Percentiles rank a stretch among this genome's conserved stretches.
Evolutionary conservation across 23 tunicate genomes (phyloP).

Genomic region (Halocynthia aurantium): DNA sequence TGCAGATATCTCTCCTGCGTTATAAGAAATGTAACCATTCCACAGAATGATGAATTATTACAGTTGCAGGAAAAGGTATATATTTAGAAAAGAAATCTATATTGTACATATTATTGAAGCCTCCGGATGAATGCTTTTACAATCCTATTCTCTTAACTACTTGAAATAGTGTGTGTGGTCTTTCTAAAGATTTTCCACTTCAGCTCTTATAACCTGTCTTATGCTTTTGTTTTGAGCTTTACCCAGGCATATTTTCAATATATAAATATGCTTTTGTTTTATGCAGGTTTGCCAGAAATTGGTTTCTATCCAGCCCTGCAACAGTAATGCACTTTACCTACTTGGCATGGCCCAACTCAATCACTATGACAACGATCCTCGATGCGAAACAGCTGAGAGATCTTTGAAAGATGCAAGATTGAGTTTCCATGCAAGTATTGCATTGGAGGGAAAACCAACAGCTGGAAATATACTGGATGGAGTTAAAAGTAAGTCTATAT

Average conservation of each 20-base stretch:
- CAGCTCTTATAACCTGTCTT: not conserved
- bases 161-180: too few relatives aligned
- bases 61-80: conserved; percentile 75
- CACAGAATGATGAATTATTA: conserved; percentile 40
- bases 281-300: conserved; percentile 73
- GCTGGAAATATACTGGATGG: conserved; percentile 41
- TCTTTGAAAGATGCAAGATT: conserved; percentile 50
- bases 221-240: not conserved
- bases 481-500: conserved; percentile 29
- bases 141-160: too few relatives aligned
- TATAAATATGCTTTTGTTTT: too few relatives aligned
- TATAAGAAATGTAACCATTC: conserved; percentile 55
- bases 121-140: too few relatives aligned
- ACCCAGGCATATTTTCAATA: too few relatives aligned
- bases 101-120: too few relatives aligned
- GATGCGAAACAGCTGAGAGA: conserved; percentile 9
- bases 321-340: conserved; percentile 66
- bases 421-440: conserved; percentile 64
- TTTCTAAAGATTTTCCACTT: too few relatives aligned
- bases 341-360: conserved; percentile 72
- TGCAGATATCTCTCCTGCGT: conserved; percentile 66
- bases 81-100: not conserved
- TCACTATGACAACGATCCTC: conserved; percentile 47
- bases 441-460: conserved; percentile 86
- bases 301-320: conserved; percentile 73